Evolutionary conservation across 1,140 invertebrate genomes (phyloP).

Genomic region (Globodera rostochiensis): DNA sequence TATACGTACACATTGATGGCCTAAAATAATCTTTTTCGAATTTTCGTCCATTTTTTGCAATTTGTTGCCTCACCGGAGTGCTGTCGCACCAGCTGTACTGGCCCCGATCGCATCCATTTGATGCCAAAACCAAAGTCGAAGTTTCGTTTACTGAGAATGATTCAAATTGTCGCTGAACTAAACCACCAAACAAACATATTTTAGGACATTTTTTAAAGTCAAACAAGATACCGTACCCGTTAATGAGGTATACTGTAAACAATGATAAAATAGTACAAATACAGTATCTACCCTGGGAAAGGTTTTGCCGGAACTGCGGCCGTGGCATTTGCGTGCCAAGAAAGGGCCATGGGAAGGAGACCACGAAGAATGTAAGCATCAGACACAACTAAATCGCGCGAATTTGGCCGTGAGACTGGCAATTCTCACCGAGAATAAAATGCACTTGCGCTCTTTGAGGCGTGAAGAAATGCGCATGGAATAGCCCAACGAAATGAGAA

Average conservation of each 20-base stretch:
- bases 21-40: background rate
- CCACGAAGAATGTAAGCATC: constrained; percentile 27
- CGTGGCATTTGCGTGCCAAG: constrained; percentile 16
- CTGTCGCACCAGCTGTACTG: constrained; percentile 14
- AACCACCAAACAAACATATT: too few species aligned
- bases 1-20: constrained; percentile 38
- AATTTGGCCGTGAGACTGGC: too few species aligned
- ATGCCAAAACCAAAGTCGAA: constrained; percentile 13
- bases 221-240: background rate
- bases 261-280: too few species aligned
- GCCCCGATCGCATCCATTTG: constrained; percentile 10
- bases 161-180: too few species aligned
- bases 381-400: background rate
- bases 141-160: constrained; percentile 17
- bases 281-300: background rate
- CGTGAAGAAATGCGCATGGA: constrained; percentile 6
- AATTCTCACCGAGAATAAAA: background rate
- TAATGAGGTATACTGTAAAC: background rate
- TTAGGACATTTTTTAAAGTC: too few species aligned
- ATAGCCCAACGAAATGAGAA: constrained; percentile 24
- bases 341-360: constrained; percentile 38
- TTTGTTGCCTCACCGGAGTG: constrained; percentile 17
- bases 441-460: constrained; percentile 23
- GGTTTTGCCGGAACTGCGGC: constrained; percentile 6
- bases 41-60: background rate